Conservation (phyloP, 2,797 vertebrate species). For the Sitta carolinensis region DNA sequence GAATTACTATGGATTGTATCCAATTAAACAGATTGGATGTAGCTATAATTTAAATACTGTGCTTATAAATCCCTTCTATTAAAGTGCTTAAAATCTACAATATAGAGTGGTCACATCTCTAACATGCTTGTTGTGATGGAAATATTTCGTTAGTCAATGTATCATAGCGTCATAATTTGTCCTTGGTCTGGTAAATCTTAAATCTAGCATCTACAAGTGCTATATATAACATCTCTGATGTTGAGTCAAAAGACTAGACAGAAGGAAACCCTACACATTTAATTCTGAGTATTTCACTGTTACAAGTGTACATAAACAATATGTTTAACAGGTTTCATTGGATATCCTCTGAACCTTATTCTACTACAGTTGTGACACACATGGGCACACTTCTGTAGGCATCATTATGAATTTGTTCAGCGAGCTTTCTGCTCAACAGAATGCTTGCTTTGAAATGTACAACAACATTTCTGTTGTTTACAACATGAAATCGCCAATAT, state of each 20-base stretch:
- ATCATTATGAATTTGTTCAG: neutral
- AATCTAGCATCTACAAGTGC: neutral
- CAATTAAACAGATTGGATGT: neutral
- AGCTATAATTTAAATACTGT: neutral
- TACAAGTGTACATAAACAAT: neutral
- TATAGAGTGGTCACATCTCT: neutral
- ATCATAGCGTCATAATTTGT: neutral
- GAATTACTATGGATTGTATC: neutral
- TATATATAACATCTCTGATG: neutral
- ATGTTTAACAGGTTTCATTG: neutral
- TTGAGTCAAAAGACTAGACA: neutral
- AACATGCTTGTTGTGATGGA: neutral
- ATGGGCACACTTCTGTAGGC: neutral
- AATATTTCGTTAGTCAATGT: neutral
- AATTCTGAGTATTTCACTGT: neutral
- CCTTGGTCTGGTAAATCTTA: neutral
- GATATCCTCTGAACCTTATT: neutral
- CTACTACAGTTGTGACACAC: neutral
- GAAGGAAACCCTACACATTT: neutral
- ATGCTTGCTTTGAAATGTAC: neutral
- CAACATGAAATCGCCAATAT: neutral
- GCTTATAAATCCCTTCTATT: neutral
- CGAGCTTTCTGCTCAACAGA: neutral
- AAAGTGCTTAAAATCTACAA: neutral
- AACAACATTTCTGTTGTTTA: neutral